These are phyloP conservation scores for Astyanax mexicanus DNA, from an alignment of 2,797 vertebrate species.

Conservation along the genomic window DNA sequence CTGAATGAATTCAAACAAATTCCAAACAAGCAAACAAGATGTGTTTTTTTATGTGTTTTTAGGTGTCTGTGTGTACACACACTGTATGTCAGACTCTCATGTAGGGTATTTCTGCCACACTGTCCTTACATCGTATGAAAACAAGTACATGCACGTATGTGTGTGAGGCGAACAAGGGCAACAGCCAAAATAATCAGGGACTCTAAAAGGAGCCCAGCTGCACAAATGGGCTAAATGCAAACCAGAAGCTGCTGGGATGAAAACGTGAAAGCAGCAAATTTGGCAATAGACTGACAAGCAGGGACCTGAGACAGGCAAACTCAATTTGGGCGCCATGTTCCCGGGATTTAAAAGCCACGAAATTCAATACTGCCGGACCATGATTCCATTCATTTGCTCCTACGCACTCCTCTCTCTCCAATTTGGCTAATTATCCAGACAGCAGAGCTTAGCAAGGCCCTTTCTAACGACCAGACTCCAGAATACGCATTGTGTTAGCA, in stretches of 20 bases:
- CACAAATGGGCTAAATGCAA: constrained; percentile 64
- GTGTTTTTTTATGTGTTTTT: too few relatives aligned
- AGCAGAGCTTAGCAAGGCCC: constrained; percentile 46
- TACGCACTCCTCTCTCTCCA: constrained; percentile 56
- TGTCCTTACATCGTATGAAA: not conserved
- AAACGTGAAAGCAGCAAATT: constrained; percentile 66
- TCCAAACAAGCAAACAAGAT: too few relatives aligned
- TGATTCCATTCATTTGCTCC: constrained; percentile 79
- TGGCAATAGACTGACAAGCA: constrained; percentile 75
- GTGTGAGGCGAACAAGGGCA: constrained; percentile 3
- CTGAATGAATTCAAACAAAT: too few relatives aligned
- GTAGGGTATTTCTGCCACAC: too few relatives aligned
- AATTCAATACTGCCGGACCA: constrained; percentile 78
- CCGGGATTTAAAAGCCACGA: constrained; percentile 77
- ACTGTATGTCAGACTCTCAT: too few relatives aligned
- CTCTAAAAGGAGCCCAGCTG: constrained; percentile 42
- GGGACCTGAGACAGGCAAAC: constrained; percentile 78
- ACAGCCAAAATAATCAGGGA: constrained; percentile 43
- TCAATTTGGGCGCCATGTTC: constrained; percentile 78
- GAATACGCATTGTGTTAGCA: constrained; percentile 41
- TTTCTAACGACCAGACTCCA: constrained; percentile 46
- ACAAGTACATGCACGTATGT: constrained; percentile 2
- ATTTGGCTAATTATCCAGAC: constrained; percentile 56
- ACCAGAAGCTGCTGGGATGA: constrained; percentile 63
- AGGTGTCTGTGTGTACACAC: too few relatives aligned